Evolutionary conservation across 2,888 invertebrate genomes (phyloP), one percentile per base, ranked within the genome.

Genomic region (Ceriagrion tenellum): DNA sequence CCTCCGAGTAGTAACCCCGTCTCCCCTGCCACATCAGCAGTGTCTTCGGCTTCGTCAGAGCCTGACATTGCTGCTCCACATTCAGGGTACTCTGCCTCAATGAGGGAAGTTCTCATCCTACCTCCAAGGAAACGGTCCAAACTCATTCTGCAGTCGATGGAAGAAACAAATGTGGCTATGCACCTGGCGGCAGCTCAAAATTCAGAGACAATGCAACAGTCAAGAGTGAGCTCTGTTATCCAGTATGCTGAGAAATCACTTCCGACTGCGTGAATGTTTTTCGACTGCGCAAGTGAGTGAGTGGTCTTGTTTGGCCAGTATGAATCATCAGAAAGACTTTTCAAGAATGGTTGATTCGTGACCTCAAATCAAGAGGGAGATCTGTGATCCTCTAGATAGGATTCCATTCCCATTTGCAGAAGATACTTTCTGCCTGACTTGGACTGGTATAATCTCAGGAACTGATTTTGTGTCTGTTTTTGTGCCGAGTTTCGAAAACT

Each of bases 81-180:
- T 47, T 93, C 93, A 16, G 26, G 26, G 69, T 93, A 63, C 69
- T 69, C 93, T 26, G 74, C 69, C 47, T 40, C 59, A 20, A 91
- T 91, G 91, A 97, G 97, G 55, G 98, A 98, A 96, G 97, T 97
- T 95, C 97, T 97, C 96, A 98, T 98, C 95, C 97, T 98, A 96
- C 99, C 99, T 10, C 98, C 98, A 10, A 97, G 98, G 95, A 99
- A 99, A 97, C 97, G 99, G 26, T 97, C 97, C 95, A 98, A 98
- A 97, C 98, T 98, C 97, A 98, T 98, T 96, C 97, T 97, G 97
- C 98, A 98, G 97, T 98, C 97, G 96, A 98, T 97, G 98, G 97
- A 97, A 96, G 96, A 96, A 95, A 97, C 97, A 69, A 96, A 96
- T 88, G 96, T 96, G 74, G 96, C 96, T 69, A 26, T 69, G 10